A percentile compares a stretch with the other conserved stretches of the same genome.
Evolutionary conservation across 2,888 invertebrate species (phyloP).

Genomic region (Tubiluchus corallicola): DNA sequence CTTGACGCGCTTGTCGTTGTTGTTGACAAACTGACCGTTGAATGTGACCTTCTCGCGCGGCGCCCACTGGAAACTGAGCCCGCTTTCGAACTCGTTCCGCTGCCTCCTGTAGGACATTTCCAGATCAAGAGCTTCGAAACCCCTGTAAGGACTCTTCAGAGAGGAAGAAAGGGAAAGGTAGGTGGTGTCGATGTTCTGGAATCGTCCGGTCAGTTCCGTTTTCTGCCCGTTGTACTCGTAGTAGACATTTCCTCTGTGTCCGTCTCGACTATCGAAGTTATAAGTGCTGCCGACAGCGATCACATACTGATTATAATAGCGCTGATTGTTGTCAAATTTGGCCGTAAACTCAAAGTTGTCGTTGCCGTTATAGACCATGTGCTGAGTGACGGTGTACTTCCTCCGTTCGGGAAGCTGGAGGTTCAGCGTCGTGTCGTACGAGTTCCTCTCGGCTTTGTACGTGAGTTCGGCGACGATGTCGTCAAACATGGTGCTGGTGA

Average conservation of each 20-base stretch:
- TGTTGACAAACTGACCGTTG: not conserved
- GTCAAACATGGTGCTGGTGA: not conserved
- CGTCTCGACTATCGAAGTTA: not conserved
- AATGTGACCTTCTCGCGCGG: not conserved
- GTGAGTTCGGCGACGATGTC: not conserved
- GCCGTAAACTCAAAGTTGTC: not conserved
- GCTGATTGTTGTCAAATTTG: conserved; percentile 1
- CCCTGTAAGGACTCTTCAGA: not conserved
- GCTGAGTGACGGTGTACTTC: not conserved
- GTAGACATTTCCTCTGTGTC: not conserved
- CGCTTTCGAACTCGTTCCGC: not conserved
- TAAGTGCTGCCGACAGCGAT: not conserved
- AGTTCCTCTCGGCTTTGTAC: not conserved
- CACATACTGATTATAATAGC: too few species aligned
- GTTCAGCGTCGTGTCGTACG: not conserved
- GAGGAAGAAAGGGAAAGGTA: not conserved
- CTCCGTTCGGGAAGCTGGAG: not conserved
- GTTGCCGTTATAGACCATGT: not conserved
- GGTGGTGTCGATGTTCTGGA: not conserved
- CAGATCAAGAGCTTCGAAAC: not conserved
- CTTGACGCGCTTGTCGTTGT: not conserved
- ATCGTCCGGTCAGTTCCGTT: not conserved
- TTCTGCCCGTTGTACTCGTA: not conserved
- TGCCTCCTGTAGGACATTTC: not conserved
- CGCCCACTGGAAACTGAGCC: not conserved